phyloP scores from a whole-genome alignment of 2,797 vertebrate genomes.

The Todus mexicanus region DNA sequence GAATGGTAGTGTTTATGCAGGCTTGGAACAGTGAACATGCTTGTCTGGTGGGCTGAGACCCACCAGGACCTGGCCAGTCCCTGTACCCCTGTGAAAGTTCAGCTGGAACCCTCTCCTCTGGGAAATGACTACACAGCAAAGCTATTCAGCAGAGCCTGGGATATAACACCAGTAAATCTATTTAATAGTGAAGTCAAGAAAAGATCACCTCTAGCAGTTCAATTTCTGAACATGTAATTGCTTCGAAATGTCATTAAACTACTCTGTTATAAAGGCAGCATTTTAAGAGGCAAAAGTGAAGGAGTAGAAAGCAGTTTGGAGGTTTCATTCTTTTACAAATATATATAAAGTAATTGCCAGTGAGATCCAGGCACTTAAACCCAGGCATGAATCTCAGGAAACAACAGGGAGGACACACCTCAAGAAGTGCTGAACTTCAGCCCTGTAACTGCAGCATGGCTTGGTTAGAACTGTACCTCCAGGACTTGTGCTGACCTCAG shows the following conservation, averaged over 20 bases:
- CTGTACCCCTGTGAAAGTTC: not conserved
- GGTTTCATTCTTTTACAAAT: not conserved
- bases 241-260: not conserved
- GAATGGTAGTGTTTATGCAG: not conserved
- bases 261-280: not conserved
- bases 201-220: not conserved
- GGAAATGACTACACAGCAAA: not conserved
- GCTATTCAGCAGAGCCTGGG: not conserved
- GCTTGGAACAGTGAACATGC: accelerated
- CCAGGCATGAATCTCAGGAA: not conserved
- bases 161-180: not conserved
- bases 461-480: not conserved
- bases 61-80: not conserved
- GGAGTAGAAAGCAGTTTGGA: not conserved
- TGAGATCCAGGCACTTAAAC: not conserved
- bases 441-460: not conserved
- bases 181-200: not conserved
- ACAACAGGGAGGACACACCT: accelerated
- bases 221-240: constrained; percentile 23
- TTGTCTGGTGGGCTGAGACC: not conserved
- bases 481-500: accelerated
- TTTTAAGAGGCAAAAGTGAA: not conserved
- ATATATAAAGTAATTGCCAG: not conserved
- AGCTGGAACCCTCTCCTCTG: not conserved
- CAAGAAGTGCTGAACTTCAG: not conserved